Evolutionary conservation across 2,797 vertebrate species (phyloP), one percentile per base, ranked within the genome.

Genomic region (Girardinus metallicus): DNA sequence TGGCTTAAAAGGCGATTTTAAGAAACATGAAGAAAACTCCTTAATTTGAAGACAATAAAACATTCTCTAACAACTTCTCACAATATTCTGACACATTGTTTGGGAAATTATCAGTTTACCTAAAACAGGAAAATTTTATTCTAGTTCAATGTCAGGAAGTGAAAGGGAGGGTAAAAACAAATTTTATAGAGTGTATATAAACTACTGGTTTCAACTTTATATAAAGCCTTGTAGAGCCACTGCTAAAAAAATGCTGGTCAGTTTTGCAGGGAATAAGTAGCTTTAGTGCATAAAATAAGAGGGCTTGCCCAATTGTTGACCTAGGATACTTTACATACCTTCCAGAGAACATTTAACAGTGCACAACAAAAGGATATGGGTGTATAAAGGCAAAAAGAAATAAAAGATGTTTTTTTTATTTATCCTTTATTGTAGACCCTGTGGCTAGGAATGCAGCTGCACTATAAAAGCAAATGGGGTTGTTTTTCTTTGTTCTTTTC

Each of bases 211-310:
- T 70, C 5, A 15, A 43, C 23, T n/a, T 70, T 70, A 43, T n/a
- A 70, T 41, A 74, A 55, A 55, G 23, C 2, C 49, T 41, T 26
- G 21, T 93, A 86, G 87, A 91, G 87, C 88, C 89, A 91, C 89
- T 44, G 79, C 73, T 83, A 64, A 85, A 78, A 75, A 88, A 89
- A 90, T 87, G 64, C 81, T 72, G 82, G 81, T 82, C 23, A 71
- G 78, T 86, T 70, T 80, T 81, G 81, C 87, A 1, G 85, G 88
- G 84, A 60, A 74, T 31, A 83, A 84, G 78, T 76, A 66, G 85
- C 85, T 90, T 92, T 91, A 90, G 74, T 88, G 88, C 80, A 81
- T 83, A 85, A 82, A 80, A 76, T 36, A 79, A 60, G 80, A 87
- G 79, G 76, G 53, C 77, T 82, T 86, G 80, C 60, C 23, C 82